Conservation (phyloP, 2,888 invertebrate genomes). For the Melieria crassipennis region DNA sequence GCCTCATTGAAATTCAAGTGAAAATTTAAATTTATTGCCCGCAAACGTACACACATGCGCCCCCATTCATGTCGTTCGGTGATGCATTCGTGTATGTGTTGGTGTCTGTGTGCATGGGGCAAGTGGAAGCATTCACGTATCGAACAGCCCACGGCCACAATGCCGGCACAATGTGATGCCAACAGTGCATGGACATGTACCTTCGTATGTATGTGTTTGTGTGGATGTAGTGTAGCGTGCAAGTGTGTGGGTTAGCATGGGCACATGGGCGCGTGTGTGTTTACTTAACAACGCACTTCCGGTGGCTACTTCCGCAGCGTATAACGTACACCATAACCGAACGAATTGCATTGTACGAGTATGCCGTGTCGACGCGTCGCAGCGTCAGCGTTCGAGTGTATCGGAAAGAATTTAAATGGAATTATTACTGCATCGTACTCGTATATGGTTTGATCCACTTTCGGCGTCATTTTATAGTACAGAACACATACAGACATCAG, state of each 20-base stretch:
- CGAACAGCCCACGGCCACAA: background rate
- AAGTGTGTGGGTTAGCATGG: too few species aligned
- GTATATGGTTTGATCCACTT: too few species aligned
- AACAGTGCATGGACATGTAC: background rate
- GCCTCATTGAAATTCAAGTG: slow-evolving; percentile 47
- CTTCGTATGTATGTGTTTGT: background rate
- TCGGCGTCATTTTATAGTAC: too few species aligned
- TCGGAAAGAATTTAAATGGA: background rate
- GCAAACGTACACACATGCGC: slow-evolving; percentile 1
- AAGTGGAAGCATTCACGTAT: too few species aligned
- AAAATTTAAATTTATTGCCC: slow-evolving; percentile 44
- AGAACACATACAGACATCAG: too few species aligned
- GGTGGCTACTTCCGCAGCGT: background rate
- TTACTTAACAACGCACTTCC: slow-evolving; percentile 7
- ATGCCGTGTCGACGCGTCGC: too few species aligned
- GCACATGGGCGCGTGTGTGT: background rate
- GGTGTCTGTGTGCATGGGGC: too few species aligned
- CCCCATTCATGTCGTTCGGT: too few species aligned
- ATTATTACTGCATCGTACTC: slow-evolving; percentile 7
- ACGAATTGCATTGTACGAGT: too few species aligned
- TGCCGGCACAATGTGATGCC: background rate
- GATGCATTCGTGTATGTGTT: too few species aligned
- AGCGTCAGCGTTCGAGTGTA: background rate
- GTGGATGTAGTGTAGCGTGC: background rate
- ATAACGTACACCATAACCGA: too few species aligned